Evolutionary conservation across 2,113 vertebrate genomes (phyloP).

Genomic region (Urocolius indicus): DNA sequence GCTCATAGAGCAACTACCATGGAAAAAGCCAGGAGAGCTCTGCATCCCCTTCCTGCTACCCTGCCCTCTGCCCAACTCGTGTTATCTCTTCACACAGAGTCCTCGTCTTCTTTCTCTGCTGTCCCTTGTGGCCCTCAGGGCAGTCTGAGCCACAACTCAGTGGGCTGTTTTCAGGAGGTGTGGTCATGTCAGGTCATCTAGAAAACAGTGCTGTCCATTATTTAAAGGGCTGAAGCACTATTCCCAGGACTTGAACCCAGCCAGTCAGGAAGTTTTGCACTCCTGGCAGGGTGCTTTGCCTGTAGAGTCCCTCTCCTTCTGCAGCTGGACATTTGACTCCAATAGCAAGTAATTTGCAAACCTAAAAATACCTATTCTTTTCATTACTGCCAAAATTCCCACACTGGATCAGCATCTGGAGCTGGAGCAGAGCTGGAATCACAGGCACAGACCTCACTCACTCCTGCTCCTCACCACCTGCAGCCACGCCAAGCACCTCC

Average conservation of each 20-base stretch:
- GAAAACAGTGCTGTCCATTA: neutral
- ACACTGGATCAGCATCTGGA: neutral
- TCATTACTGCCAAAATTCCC: neutral
- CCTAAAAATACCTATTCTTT: neutral
- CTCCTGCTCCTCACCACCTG: fast-evolving
- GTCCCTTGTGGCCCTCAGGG: neutral
- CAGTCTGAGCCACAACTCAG: fast-evolving
- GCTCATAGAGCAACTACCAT: neutral
- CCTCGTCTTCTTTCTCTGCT: neutral
- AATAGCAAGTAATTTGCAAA: neutral
- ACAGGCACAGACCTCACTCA: neutral
- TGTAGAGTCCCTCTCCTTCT: neutral
- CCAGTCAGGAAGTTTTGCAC: neutral
- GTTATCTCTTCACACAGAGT: neutral
- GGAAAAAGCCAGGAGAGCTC: fast-evolving
- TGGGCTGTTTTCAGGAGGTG: fast-evolving
- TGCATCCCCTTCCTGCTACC: neutral
- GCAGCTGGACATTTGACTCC: neutral
- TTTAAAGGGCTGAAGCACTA: neutral
- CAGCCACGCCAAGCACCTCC: neutral
- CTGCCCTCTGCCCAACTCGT: neutral
- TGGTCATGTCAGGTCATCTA: neutral
- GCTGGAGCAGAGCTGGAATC: neutral
- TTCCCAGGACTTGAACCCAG: neutral
- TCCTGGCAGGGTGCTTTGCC: neutral